These are phyloP conservation scores for Morelia viridis DNA, from an alignment of 2,797 vertebrate genomes.

Conservation along the genomic window DNA sequence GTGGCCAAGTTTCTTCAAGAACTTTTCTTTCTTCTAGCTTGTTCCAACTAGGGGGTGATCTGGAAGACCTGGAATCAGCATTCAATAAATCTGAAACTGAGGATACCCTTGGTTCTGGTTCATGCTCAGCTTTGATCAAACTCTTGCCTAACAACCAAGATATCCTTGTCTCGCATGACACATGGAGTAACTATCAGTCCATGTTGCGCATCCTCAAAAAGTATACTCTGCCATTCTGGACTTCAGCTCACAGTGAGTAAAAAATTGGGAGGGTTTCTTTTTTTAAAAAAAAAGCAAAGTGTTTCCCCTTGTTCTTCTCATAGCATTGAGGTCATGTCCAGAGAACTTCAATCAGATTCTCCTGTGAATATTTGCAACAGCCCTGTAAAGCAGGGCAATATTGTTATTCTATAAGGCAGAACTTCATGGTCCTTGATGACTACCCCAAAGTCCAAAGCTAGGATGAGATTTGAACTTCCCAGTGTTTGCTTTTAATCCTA, in stretches of 20 bases:
- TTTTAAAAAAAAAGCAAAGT: not conserved
- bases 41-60: slow-evolving; percentile 88
- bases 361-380: not conserved
- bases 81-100: slow-evolving; percentile 81
- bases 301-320: not conserved
- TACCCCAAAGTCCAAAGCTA: not conserved
- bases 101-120: slow-evolving; percentile 81
- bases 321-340: too few relatives aligned
- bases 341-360: not conserved
- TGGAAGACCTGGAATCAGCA: slow-evolving; percentile 88
- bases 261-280: not conserved
- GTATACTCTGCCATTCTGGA: slow-evolving; percentile 83
- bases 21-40: slow-evolving; percentile 71
- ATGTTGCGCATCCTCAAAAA: slow-evolving; percentile 95
- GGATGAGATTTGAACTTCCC: not conserved
- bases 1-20: too few relatives aligned
- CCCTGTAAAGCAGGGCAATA: not conserved
- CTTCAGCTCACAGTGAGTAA: slow-evolving; percentile 75
- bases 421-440: not conserved
- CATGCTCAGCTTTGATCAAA: slow-evolving; percentile 94
- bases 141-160: slow-evolving; percentile 85
- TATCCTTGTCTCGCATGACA: slow-evolving; percentile 91
- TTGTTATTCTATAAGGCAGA: not conserved
- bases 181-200: slow-evolving; percentile 88
- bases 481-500: not conserved